Base-by-base conservation (phyloP, 2,113 vertebrate genomes). In the Perccottus glenii region DNA sequence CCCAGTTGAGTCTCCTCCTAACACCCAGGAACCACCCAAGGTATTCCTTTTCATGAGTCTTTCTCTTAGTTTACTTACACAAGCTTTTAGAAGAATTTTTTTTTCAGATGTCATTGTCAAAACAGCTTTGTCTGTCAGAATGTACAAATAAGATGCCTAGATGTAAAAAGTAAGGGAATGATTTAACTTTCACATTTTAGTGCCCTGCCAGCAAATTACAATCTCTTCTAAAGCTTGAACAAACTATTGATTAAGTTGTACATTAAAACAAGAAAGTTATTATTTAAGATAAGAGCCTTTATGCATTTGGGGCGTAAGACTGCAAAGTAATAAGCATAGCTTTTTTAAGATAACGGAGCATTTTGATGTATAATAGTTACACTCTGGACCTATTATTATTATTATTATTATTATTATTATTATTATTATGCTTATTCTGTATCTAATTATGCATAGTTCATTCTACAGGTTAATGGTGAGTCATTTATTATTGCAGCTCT, bases 1-100 rank as follows among this genome's bases (percentile, higher is more conserved):
- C 70, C 96, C 96, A 12, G 93, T 90, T 59, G 96, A 98, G 80
- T 95, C 95, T 12, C 93, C 94, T 75, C 92, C 94, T 0, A 91
- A 94, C 77, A 94, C 94, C 0, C 95, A 96, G 68, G 96, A 98
- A 77, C 92, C 95, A 46, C 95, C 96, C 78, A 98, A 98, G 94
- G 96, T 98, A 68, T 56, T 70, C 6, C 61, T 33, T 38, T 7
- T 51, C 15, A 56, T 40, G 15, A 9, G 40, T n/a, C n/a, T 47
- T 59, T 2, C 12, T 9, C 33, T 57, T 2, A 6, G n/a, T n/a
- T 40, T 56, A 35, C 48, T 15, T 6, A 50, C 16, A 19, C 16
- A 19, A 19, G 6, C n/a, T 50, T 14, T 50, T 16, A 9, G 92
- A 27, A 27, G 19, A 27, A 27, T 27, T 27, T 27, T 27, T 27